Conservation (phyloP, 2,888 invertebrate genomes). For the Galerucella calmariensis region DNA sequence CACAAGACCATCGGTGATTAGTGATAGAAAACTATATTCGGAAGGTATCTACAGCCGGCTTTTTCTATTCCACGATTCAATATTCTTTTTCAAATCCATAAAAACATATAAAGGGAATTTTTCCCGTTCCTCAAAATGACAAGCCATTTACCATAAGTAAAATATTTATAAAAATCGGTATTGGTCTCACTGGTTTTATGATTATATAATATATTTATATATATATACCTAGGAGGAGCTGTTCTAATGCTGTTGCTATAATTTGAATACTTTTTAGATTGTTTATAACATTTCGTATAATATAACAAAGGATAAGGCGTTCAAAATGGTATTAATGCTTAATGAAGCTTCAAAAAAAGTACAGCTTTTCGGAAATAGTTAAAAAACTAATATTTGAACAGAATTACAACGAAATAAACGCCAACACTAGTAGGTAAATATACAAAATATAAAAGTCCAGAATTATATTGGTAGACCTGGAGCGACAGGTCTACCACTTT, state of each 20-base stretch:
- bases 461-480: too few relatives aligned
- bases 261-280: not conserved
- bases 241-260: constrained; percentile 16
- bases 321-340: too few relatives aligned
- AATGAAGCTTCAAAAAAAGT: too few relatives aligned
- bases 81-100: constrained; percentile 12
- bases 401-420: too few relatives aligned
- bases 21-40: too few relatives aligned
- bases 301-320: not conserved
- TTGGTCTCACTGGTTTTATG: constrained; percentile 62
- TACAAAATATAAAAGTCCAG: too few relatives aligned
- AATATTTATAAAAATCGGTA: constrained; percentile 59
- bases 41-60: not conserved
- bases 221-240: constrained; percentile 18
- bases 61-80: not conserved
- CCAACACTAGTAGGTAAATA: too few relatives aligned
- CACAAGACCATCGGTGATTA: too few relatives aligned
- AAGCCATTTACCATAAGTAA: constrained; percentile 54
- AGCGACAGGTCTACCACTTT: too few relatives aligned
- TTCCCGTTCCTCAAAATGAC: constrained; percentile 40
- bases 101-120: constrained; percentile 15
- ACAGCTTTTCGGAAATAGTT: too few relatives aligned
- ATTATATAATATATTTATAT: constrained; percentile 30
- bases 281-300: not conserved
- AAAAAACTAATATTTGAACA: too few relatives aligned